Base-by-base conservation (phyloP, 1,140 invertebrate genomes). In the Aphis gossypii region DNA sequence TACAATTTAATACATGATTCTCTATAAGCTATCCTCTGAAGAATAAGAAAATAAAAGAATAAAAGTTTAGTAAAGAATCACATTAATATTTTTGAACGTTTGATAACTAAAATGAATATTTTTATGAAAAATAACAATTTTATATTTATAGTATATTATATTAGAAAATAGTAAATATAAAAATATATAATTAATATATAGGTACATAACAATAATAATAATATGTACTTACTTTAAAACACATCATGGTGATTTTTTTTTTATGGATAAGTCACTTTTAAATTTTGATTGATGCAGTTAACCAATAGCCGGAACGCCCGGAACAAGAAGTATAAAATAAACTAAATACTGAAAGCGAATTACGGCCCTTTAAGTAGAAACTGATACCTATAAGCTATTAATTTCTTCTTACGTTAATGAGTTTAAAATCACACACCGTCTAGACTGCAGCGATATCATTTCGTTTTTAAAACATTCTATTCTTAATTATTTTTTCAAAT, bases 151-250 rank as follows among this genome's bases (percentile, higher is more conserved):
- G 11, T 30, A 11, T 8, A 60, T 30, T 30, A 30, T 30, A 60
- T 60, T 60, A 30, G 30, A 60, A 30, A 2, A 60, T 8, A 68
- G 9, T 68, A 30, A 68, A 68, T 30, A 30, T 14, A n/a, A 68
- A 68, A 68, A 30, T 3, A 18, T 30, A 30, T n/a, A 14, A 3
- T 82, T 20, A 82, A 20, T 82, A 20, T 82, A 82, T 38, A 82
- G 7, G 0, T 38, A 84, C 44, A 25, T 68, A 68, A n/a, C 5
- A 18, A 68, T 68, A 68, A 68, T n/a, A n/a, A 35, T 76, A 68
- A n/a, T 76, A n/a, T 88, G 48, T 88, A 88, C 87, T 88, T 88
- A 88, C 87, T 51, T 51, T 88, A 20, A 48, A 35, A 35, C 18
- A 88, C 87, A 35, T 4, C 87, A 88, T 54, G 46, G n/a, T 86